Evolutionary conservation across 2,113 vertebrate species (phyloP).

Genomic region (Capricornis sumatraensis): DNA sequence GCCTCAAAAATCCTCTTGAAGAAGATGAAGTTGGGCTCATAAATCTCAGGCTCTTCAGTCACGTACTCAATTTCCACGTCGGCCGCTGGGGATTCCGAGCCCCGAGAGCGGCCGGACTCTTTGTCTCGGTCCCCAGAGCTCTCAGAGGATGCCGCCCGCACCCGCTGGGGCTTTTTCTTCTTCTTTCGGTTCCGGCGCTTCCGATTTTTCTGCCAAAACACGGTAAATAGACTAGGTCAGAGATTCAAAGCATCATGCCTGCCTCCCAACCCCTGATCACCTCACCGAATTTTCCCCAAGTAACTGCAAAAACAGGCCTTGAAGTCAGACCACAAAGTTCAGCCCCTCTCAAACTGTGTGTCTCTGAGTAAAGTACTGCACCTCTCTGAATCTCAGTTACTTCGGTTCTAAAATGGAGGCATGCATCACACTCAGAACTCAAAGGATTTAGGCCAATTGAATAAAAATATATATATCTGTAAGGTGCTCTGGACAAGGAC

Average conservation of each 20-base stretch:
- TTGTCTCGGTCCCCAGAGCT: constrained; percentile 69
- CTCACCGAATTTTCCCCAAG: neutral
- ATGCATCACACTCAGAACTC: neutral
- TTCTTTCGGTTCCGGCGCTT: constrained; percentile 92
- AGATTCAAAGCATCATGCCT: neutral
- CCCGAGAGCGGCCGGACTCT: constrained; percentile 69
- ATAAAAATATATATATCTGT: neutral
- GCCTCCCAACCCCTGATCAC: neutral
- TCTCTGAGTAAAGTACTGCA: neutral
- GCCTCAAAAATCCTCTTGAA: constrained; percentile 95
- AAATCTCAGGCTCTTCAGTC: constrained; percentile 91
- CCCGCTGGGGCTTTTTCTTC: constrained; percentile 76
- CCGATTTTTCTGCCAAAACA: constrained; percentile 85
- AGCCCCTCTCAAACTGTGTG: neutral
- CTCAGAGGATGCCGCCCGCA: constrained; percentile 39
- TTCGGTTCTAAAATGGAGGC: neutral
- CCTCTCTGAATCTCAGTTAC: neutral
- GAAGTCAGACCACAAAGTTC: neutral
- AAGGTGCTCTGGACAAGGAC: neutral
- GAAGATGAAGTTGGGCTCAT: constrained; percentile 93
- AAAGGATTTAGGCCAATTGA: neutral
- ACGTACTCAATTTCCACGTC: constrained; percentile 91
- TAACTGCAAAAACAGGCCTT: neutral
- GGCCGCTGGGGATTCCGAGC: constrained; percentile 69
- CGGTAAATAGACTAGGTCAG: neutral